phyloP scores from a whole-genome alignment of 2,888 invertebrate genomes.

The Elgonia sp. region DNA sequence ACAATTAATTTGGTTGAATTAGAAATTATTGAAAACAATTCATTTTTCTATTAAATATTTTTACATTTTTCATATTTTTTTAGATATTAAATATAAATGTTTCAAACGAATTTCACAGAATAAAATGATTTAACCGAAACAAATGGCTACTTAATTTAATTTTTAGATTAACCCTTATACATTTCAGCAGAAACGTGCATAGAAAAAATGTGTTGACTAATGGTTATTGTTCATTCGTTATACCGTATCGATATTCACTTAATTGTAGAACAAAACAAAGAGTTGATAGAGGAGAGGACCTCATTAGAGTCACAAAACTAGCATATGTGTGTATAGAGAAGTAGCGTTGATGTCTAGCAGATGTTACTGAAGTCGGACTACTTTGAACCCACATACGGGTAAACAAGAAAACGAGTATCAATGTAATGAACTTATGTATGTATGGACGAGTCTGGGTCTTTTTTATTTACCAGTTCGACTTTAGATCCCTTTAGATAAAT shows the following conservation, averaged over 20 bases:
- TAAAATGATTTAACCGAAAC: not conserved
- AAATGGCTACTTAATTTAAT: not conserved
- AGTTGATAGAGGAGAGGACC: conserved; percentile 19
- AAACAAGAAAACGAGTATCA: conserved; percentile 78
- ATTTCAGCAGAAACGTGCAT: not conserved
- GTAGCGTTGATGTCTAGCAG: conserved; percentile 83
- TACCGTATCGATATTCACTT: conserved; percentile 2
- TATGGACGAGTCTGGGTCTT: conserved; percentile 23
- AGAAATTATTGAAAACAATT: not conserved
- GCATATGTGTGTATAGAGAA: conserved; percentile 60
- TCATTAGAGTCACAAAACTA: conserved; percentile 67
- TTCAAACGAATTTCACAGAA: not conserved
- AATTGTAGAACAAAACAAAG: conserved; percentile 32
- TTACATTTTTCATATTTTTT: not conserved
- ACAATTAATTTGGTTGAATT: not conserved
- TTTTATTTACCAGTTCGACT: conserved; percentile 38
- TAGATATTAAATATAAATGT: not conserved
- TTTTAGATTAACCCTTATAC: not conserved
- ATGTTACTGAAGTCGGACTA: conserved; percentile 83
- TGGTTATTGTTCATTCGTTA: not conserved
- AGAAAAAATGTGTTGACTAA: not conserved
- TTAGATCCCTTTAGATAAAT: conserved; percentile 37
- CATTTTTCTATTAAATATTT: not conserved
- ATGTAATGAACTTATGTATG: conserved; percentile 40
- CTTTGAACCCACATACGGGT: conserved; percentile 83